phyloP scores from a whole-genome alignment of 2,888 invertebrate species.

The Sympetrum striolatum region DNA sequence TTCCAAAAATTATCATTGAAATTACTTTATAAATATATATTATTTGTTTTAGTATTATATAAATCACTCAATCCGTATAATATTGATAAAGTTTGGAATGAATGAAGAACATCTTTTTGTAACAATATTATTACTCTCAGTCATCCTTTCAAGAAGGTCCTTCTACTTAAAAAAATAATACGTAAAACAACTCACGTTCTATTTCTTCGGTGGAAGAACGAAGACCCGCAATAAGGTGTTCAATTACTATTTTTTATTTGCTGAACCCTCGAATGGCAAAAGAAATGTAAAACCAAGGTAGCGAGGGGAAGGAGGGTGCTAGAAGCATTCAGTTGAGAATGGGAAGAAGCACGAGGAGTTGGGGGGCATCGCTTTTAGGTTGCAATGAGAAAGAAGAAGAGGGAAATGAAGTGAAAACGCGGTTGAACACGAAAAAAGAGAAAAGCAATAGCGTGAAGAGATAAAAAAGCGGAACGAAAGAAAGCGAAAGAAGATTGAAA shows the following conservation, averaged over 20 bases:
- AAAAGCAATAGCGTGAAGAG: background rate
- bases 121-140: background rate
- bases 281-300: background rate
- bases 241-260: background rate
- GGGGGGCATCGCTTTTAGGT: background rate
- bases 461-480: background rate
- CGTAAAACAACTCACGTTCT: background rate
- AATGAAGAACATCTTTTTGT: background rate
- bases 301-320: background rate
- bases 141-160: background rate
- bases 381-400: background rate
- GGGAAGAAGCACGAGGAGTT: background rate
- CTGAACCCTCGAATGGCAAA: background rate
- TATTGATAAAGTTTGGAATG: too few species aligned
- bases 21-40: too few species aligned
- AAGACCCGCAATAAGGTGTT: background rate
- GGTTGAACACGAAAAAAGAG: background rate
- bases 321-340: background rate
- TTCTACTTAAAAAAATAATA: background rate
- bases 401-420: background rate
- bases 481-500: background rate
- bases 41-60: too few species aligned
- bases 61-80: too few species aligned
- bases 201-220: background rate
- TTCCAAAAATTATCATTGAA: too few species aligned